Evolutionary conservation across 2,113 vertebrate species (phyloP).

Genomic region (Nesogale talazaci): DNA sequence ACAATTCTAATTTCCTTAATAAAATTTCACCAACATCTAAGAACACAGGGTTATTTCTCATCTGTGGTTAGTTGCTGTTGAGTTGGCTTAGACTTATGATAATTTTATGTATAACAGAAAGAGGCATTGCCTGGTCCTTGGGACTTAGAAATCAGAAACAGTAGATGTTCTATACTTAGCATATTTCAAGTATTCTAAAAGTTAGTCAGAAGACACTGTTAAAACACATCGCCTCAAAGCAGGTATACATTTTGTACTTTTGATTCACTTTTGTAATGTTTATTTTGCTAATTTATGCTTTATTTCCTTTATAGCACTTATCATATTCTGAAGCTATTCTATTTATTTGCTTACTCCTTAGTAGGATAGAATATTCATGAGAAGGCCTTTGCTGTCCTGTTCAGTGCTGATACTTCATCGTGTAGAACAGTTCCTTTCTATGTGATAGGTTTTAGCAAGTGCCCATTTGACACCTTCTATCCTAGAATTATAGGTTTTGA

Average conservation of each 20-base stretch:
- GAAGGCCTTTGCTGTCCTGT: not conserved
- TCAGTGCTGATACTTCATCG: not conserved
- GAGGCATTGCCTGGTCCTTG: not conserved
- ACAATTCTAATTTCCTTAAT: not conserved
- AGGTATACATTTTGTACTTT: not conserved
- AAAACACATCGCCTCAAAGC: not conserved
- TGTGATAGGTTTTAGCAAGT: not conserved
- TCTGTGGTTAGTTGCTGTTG: not conserved
- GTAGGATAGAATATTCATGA: not conserved
- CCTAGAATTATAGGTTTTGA: conserved; percentile 32
- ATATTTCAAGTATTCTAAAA: not conserved
- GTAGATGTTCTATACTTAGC: not conserved
- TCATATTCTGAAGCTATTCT: not conserved
- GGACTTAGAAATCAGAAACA: not conserved
- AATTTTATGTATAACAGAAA: not conserved
- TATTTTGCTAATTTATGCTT: conserved; percentile 11
- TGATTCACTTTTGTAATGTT: not conserved
- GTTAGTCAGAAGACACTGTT: not conserved
- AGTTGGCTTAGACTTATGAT: not conserved
- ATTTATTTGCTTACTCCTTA: not conserved
- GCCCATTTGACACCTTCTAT: not conserved
- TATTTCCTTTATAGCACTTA: not conserved
- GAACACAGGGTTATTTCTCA: not conserved
- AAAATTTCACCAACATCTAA: conserved; percentile 1
- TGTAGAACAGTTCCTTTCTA: not conserved